Base-by-base conservation (phyloP, 2,113 vertebrate species). In the Ia io region DNA sequence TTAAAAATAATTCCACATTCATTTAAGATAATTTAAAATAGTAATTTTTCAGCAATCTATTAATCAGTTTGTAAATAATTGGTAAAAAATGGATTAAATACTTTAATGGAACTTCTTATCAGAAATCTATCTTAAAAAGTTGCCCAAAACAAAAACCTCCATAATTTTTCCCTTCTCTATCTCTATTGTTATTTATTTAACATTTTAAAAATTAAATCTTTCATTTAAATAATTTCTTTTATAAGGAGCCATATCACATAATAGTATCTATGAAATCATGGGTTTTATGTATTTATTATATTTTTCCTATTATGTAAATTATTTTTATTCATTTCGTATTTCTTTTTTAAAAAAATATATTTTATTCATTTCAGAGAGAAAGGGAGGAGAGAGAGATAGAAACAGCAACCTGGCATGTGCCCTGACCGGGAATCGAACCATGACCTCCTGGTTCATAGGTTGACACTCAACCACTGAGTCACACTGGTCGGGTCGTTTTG, bases 1-100 rank as follows among this genome's bases (percentile, higher is more conserved):
- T 88, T 82, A 88, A 93, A 93, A 88, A 71, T 95, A 78, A 88
- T 69, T 97, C 91, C 84, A 84, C 30, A 35, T 82, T 96, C 90
- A 59, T 30, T 80, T 53, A 77, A 74, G 35, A 40, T 80, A 69
- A 88, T 59, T 71, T 86, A 63, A 90, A 23, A 47, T 80, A n/a
- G 22, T 69, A 59, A 78, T 77, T 90, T 92, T 91, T 91, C 30
- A 90, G 40, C 30, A 95, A 90, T 32, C 40, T 74, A 10, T 82
- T 92, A 67, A 84, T 87, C n/a, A 93, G 40, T 11, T 69, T 84
- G 3, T 63, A 85, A 93, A 67, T 93, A 70, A 85, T 32, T 90
- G 20, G 76, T 37, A 86, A 96, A 89, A 82, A 78, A 11, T 14
- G 82, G 56, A 67, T 84, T 78, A 79, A 63, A 28, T 92, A 86